phyloP scores from a whole-genome alignment of 1,140 invertebrate species.

The Saxidomus purpurata region DNA sequence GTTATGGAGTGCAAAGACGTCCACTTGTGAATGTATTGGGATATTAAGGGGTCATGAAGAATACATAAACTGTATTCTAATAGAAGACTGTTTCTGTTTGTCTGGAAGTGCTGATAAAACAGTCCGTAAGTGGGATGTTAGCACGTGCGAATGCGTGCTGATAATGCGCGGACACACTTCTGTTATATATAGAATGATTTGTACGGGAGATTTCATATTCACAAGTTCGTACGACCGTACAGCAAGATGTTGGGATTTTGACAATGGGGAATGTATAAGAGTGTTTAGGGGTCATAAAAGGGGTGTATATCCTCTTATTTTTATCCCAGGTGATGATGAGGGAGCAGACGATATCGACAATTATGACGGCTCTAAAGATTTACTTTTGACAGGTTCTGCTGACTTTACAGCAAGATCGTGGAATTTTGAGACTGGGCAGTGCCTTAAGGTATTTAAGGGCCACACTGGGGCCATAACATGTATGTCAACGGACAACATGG shows the following conservation, averaged over 20 bases:
- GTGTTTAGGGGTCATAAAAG: conserved; percentile 87
- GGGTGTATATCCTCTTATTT: conserved; percentile 88
- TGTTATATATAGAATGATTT: conserved; percentile 87
- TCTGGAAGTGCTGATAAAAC: conserved; percentile 88
- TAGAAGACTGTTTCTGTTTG: conserved; percentile 87
- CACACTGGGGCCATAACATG: conserved; percentile 87
- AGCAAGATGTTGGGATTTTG: conserved; percentile 88
- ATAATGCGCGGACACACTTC: conserved; percentile 87
- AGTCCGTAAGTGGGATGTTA: conserved; percentile 88
- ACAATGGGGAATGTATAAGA: conserved; percentile 85
- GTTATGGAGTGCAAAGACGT: conserved; percentile 88
- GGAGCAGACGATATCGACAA: conserved; percentile 73
- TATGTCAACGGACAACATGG: conserved; percentile 86
- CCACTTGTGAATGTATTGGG: conserved; percentile 88
- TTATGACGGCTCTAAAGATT: conserved; percentile 83
- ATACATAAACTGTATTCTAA: conserved; percentile 88
- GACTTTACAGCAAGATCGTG: conserved; percentile 87
- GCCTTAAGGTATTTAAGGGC: conserved; percentile 85
- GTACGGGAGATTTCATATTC: conserved; percentile 88
- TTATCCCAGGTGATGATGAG: conserved; percentile 86
- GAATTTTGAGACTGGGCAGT: conserved; percentile 87
- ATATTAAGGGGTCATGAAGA: conserved; percentile 87
- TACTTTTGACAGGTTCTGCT: conserved; percentile 87
- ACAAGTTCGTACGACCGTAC: conserved; percentile 88
- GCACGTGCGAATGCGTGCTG: conserved; percentile 87